Evolutionary conservation across 2,797 vertebrate genomes (phyloP).

Genomic region (Pyrocephalus nanus): DNA sequence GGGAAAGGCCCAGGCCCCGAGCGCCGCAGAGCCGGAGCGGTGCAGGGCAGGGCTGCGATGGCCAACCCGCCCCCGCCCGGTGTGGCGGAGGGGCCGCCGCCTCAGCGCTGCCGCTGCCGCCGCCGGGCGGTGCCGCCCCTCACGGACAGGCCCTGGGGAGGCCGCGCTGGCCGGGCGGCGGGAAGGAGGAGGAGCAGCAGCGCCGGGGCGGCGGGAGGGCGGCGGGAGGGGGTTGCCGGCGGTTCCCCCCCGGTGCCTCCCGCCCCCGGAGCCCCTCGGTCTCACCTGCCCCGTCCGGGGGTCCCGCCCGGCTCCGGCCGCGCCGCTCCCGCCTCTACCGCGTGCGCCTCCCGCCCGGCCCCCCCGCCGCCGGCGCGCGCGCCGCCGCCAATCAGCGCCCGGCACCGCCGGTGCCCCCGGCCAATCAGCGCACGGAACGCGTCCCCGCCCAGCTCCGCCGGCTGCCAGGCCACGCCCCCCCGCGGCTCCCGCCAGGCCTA

Average conservation of each 20-base stretch:
- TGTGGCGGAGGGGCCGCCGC: too few relatives aligned
- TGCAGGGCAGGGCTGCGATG: background rate
- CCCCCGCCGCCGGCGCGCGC: background rate
- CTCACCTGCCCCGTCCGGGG: background rate
- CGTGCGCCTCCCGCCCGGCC: slow-evolving; percentile 2
- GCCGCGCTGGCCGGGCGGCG: background rate
- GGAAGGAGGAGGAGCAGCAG: background rate
- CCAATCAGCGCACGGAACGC: background rate
- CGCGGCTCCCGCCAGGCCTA: background rate
- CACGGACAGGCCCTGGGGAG: background rate
- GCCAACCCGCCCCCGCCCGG: background rate
- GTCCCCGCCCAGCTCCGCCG: background rate
- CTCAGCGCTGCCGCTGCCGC: background rate
- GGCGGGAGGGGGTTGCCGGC: too few relatives aligned
- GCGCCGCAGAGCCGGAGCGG: background rate
- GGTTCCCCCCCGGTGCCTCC: background rate
- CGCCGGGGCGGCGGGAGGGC: too few relatives aligned
- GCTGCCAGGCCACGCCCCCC: background rate
- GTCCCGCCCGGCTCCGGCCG: background rate
- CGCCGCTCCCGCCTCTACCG: slow-evolving; percentile 32
- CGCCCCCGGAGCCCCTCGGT: background rate
- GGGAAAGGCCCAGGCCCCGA: background rate
- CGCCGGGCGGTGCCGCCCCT: background rate
- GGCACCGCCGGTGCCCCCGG: fast-evolving
- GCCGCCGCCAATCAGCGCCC: background rate